phyloP scores from a whole-genome alignment of 1,140 invertebrate species.

The Bombus turneri region DNA sequence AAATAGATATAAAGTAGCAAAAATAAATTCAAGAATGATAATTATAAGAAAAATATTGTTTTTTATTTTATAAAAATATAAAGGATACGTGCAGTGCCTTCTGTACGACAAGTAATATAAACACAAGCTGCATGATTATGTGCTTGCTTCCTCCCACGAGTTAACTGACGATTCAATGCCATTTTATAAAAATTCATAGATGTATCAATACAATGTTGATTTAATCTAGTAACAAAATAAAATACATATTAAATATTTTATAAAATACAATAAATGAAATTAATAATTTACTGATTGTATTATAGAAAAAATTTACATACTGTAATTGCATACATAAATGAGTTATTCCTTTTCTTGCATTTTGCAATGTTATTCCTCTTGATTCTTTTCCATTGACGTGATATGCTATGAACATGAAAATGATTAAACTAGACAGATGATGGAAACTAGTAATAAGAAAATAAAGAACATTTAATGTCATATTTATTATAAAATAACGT shows the following conservation, averaged over 20 bases:
- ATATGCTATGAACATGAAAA: constrained; percentile 84
- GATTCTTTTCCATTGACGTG: constrained; percentile 93
- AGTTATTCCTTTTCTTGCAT: constrained; percentile 92
- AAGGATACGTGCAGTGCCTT: constrained; percentile 96
- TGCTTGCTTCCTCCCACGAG: constrained; percentile 94
- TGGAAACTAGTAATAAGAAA: not conserved
- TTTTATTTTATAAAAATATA: constrained; percentile 6
- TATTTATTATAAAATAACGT: constrained; percentile 25
- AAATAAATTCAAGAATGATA: not conserved
- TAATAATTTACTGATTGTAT: not conserved
- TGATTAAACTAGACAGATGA: constrained; percentile 17
- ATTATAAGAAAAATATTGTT: not conserved
- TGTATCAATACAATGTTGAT: constrained; percentile 95
- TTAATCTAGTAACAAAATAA: constrained; percentile 84
- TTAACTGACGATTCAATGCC: constrained; percentile 93
- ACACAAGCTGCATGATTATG: constrained; percentile 98
- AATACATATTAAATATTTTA: constrained; percentile 9
- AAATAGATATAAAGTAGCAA: not conserved
- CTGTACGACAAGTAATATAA: constrained; percentile 97
- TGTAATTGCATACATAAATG: constrained; percentile 89
- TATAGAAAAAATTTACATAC: constrained; percentile 72
- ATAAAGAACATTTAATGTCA: not conserved
- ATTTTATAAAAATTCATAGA: constrained; percentile 98
- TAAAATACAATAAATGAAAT: constrained; percentile 8
- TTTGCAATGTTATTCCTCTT: constrained; percentile 93